Conservation (phyloP, 2,113 vertebrate genomes). For the Zosterops japonicus region DNA sequence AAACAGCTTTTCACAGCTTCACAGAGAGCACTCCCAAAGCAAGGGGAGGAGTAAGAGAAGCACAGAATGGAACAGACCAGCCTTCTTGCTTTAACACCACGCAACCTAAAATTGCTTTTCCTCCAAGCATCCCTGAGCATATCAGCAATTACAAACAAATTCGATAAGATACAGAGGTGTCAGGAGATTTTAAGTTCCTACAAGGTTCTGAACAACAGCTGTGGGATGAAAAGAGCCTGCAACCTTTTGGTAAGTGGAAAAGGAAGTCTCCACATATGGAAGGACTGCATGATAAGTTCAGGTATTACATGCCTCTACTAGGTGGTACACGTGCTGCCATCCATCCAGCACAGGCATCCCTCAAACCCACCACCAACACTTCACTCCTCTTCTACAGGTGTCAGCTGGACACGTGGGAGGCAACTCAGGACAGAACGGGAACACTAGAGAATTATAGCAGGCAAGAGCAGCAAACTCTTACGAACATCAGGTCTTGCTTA, state of each 20-base stretch:
- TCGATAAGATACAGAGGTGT: not conserved
- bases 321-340: not conserved
- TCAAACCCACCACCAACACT: not conserved
- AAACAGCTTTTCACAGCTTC: not conserved
- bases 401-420: not conserved
- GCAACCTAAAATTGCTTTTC: not conserved
- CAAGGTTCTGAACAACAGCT: not conserved
- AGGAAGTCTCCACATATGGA: not conserved
- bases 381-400: not conserved
- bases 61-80: not conserved
- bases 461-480: not conserved
- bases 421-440: not conserved
- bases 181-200: not conserved
- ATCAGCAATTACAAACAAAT: not conserved
- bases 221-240: not conserved
- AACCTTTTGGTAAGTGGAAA: not conserved
- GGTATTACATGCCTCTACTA: not conserved
- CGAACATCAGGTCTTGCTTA: not conserved
- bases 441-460: not conserved
- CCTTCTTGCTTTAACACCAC: not conserved
- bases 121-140: not conserved
- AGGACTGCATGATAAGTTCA: not conserved
- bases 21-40: not conserved
- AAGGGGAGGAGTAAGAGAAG: accelerated
- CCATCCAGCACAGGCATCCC: not conserved